Conservation (phyloP, 92 coral and sea anemone species). For the Porites divaricata region DNA sequence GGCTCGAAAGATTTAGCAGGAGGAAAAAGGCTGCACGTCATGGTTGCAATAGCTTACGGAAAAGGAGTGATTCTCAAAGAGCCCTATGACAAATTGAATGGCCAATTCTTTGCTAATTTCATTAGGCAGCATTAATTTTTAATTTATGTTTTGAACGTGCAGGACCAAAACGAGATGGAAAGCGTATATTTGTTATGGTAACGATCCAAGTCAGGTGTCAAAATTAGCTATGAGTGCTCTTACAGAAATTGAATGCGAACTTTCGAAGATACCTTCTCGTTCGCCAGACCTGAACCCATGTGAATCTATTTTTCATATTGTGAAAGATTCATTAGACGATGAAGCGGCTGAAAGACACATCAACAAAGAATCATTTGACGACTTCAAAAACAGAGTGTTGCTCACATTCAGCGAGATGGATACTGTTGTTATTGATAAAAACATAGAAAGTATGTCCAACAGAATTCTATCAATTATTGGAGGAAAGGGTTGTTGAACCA, state of each 20-base stretch:
- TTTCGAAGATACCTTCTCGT: conserved; percentile 34
- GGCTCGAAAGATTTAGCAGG: conserved; percentile 69
- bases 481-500: conserved; percentile 39
- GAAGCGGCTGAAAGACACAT: conserved; percentile 27
- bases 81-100: conserved; percentile 61
- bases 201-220: conserved; percentile 28
- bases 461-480: conserved; percentile 9
- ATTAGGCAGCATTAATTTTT: conserved; percentile 53
- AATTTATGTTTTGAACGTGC: conserved; percentile 64
- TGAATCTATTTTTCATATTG: conserved; percentile 50
- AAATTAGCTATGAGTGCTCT: conserved; percentile 37
- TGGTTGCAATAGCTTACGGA: conserved; percentile 67
- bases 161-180: conserved; percentile 35
- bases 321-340: conserved; percentile 7
- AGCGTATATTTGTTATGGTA: too few relatives aligned
- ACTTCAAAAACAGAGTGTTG: conserved; percentile 49
- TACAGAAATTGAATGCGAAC: conserved; percentile 47
- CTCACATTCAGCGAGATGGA: conserved; percentile 19
- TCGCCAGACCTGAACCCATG: conserved; percentile 51
- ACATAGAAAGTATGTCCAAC: conserved; percentile 54
- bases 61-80: conserved; percentile 55
- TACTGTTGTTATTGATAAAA: conserved; percentile 21
- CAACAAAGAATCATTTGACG: conserved; percentile 45
- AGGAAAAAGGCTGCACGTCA: conserved; percentile 60
- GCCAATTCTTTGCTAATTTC: conserved; percentile 54